phyloP scores from a whole-genome alignment of 1,140 invertebrate genomes.

The Aradophagus sp. region DNA sequence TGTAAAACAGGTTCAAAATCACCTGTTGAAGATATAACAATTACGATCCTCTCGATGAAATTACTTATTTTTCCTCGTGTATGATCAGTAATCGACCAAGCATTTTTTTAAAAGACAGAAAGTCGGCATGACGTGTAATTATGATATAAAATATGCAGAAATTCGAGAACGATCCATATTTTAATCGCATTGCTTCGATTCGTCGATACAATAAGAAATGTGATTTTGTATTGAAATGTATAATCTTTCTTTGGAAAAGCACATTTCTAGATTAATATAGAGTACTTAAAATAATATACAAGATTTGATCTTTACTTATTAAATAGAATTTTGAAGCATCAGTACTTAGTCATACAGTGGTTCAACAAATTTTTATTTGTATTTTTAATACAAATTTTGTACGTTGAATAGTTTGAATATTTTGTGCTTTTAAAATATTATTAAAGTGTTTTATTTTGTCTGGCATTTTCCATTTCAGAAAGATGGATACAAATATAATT shows the following conservation, averaged over 20 bases:
- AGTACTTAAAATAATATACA: conserved; percentile 43
- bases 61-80: conserved; percentile 1
- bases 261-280: conserved; percentile 15
- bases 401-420: no score
- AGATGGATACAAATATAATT: no score
- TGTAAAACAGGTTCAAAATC: conserved; percentile 2
- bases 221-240: conserved; percentile 14
- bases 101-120: conserved; percentile 31
- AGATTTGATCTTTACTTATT: no score
- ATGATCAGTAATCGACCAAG: conserved; percentile 29
- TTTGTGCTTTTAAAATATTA: no score
- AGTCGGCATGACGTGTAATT: conserved; percentile 25
- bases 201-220: conserved; percentile 34
- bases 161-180: conserved; percentile 35
- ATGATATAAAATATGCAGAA: neutral
- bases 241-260: conserved; percentile 6
- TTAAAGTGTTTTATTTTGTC: no score
- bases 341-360: no score
- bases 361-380: no score
- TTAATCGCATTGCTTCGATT: no score
- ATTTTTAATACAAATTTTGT: no score
- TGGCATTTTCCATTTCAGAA: no score
- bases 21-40: conserved; percentile 2
- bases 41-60: conserved; percentile 8
- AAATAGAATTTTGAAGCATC: no score